Percentiles rank a stretch among this genome's conserved stretches.
Evolutionary conservation across 2,113 vertebrate species (phyloP).

Genomic region (Corydoras maculifer): DNA sequence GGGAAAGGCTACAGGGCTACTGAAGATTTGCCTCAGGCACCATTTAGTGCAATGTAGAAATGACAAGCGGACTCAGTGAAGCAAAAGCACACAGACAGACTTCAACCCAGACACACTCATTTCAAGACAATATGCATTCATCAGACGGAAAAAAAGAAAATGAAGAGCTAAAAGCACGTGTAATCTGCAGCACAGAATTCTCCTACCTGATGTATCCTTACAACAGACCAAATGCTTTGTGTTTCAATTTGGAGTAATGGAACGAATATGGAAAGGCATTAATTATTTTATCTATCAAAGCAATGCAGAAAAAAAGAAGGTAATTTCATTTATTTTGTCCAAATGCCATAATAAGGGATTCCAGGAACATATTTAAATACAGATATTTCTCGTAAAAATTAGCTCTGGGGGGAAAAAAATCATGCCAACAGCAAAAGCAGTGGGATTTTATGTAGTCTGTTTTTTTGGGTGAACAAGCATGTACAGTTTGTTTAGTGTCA

Average conservation of each 20-base stretch:
- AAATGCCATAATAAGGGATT: slow-evolving; percentile 23
- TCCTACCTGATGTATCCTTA: too few relatives aligned
- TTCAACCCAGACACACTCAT: slow-evolving; percentile 21
- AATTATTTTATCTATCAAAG: slow-evolving; percentile 28
- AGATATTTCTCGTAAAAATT: slow-evolving; percentile 26
- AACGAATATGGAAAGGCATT: slow-evolving; percentile 19
- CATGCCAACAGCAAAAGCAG: too few relatives aligned
- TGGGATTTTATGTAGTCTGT: too few relatives aligned
- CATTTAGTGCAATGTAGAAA: slow-evolving; percentile 66
- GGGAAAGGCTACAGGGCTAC: slow-evolving; percentile 28
- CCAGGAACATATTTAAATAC: slow-evolving; percentile 34
- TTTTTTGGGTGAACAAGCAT: too few relatives aligned
- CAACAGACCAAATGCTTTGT: slow-evolving; percentile 1
- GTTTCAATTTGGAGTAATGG: neutral
- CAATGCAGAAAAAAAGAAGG: slow-evolving; percentile 5
- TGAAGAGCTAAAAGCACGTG: neutral
- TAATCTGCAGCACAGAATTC: neutral
- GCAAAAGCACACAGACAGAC: slow-evolving; percentile 51
- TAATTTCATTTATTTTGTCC: slow-evolving; percentile 26
- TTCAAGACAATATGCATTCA: neutral
- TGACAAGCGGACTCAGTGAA: slow-evolving; percentile 66
- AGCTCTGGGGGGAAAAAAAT: neutral
- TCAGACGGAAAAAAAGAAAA: too few relatives aligned
- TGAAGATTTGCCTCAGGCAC: slow-evolving; percentile 56
- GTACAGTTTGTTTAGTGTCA: too few relatives aligned